These are phyloP conservation scores for Muraenolepis orangiensis DNA, from an alignment of 2,797 vertebrate genomes.

Conservation along the genomic window DNA sequence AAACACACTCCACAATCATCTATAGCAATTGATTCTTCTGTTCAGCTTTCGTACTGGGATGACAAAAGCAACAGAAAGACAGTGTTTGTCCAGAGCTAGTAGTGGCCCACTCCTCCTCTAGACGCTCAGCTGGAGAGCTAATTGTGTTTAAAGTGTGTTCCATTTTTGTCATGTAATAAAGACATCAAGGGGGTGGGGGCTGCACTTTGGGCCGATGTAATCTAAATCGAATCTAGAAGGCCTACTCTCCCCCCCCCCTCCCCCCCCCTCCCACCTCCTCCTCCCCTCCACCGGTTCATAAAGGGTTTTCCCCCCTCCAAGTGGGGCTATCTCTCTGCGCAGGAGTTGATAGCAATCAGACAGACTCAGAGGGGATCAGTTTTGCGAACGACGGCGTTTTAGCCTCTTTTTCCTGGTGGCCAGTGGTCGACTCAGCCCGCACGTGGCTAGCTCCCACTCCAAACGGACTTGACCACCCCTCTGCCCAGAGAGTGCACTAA, in stretches of 20 bases:
- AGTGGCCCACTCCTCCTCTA: too few relatives aligned
- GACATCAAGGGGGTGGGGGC: constrained; percentile 24
- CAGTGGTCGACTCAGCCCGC: constrained; percentile 9
- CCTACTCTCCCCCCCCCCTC: background rate
- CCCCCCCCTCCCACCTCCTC: too few relatives aligned
- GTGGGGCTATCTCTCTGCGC: constrained; percentile 22
- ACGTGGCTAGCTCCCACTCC: constrained; percentile 24
- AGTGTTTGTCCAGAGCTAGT: too few relatives aligned
- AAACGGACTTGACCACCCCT: background rate
- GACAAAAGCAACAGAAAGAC: too few relatives aligned
- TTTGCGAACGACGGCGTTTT: constrained; percentile 33
- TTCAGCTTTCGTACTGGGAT: too few relatives aligned
- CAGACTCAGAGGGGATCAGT: constrained; percentile 48
- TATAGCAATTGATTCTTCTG: too few relatives aligned
- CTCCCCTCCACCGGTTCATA: too few relatives aligned
- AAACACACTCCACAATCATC: too few relatives aligned
- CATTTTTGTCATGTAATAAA: constrained; percentile 40
- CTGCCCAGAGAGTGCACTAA: too few relatives aligned
- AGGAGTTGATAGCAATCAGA: constrained; percentile 53
- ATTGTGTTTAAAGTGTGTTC: constrained; percentile 41
- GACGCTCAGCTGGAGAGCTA: constrained; percentile 27
- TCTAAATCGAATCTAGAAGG: constrained; percentile 58
- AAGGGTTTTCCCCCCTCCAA: too few relatives aligned
- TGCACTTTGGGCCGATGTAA: constrained; percentile 39
- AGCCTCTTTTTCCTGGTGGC: background rate